Evolutionary conservation across 2,888 invertebrate species (phyloP).

Genomic region (Pyrochroa serraticornis): DNA sequence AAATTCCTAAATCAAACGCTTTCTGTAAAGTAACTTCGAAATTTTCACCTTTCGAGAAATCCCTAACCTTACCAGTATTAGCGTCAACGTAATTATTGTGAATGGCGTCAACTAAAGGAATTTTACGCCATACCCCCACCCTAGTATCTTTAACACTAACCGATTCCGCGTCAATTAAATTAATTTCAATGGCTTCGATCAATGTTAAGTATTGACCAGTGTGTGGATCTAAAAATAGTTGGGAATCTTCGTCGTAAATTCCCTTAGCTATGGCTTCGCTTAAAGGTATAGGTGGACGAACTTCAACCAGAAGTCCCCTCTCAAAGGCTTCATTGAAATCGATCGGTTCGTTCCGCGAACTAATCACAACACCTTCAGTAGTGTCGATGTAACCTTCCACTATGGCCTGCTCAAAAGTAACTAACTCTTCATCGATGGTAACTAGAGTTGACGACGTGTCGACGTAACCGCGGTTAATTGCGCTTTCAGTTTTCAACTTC

Average conservation of each 20-base stretch:
- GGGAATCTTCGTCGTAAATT: constrained; percentile 78
- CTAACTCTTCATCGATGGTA: constrained; percentile 77
- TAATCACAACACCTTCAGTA: constrained; percentile 71
- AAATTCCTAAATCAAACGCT: constrained; percentile 79
- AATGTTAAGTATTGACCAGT: constrained; percentile 79
- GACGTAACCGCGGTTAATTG: constrained; percentile 82
- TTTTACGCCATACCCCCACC: constrained; percentile 76
- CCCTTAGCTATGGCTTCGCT: constrained; percentile 83
- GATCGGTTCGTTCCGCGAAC: constrained; percentile 64
- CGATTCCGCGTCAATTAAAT: constrained; percentile 83
- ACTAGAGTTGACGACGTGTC: constrained; percentile 88
- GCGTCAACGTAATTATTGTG: constrained; percentile 77
- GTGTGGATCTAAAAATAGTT: constrained; percentile 82
- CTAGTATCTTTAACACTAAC: constrained; percentile 81
- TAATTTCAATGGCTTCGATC: constrained; percentile 80
- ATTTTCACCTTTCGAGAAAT: constrained; percentile 67
- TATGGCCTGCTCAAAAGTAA: constrained; percentile 84
- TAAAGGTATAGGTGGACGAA: constrained; percentile 79
- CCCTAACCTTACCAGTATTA: constrained; percentile 72
- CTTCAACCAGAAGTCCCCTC: constrained; percentile 80
- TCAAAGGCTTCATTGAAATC: constrained; percentile 88
- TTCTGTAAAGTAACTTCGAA: constrained; percentile 74
- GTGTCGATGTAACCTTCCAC: constrained; percentile 78
- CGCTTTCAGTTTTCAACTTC: constrained; percentile 79
- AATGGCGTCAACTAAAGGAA: constrained; percentile 80